Evolutionary conservation across 2,888 invertebrate species (phyloP).

Genomic region (Pterostichus niger): DNA sequence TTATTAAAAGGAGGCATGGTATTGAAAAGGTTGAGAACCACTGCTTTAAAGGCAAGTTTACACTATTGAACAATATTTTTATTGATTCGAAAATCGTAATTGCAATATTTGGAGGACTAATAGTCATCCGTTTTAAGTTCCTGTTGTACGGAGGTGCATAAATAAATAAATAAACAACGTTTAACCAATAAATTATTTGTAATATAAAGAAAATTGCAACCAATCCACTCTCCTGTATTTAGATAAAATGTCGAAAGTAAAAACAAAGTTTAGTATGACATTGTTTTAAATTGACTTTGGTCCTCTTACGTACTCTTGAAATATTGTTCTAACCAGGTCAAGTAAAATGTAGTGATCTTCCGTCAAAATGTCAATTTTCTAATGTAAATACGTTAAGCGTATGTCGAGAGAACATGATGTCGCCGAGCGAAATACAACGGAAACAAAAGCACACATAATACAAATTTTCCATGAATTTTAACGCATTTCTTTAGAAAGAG

Average conservation of each 20-base stretch:
- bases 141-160: too few relatives aligned
- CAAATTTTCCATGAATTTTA: constrained; percentile 44
- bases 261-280: constrained; percentile 21
- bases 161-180: too few relatives aligned
- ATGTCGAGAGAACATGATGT: constrained; percentile 4
- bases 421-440: neutral
- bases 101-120: too few relatives aligned
- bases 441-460: constrained; percentile 15
- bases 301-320: neutral
- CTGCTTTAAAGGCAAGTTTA: too few relatives aligned
- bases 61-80: too few relatives aligned
- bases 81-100: too few relatives aligned
- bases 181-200: too few relatives aligned
- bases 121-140: too few relatives aligned
- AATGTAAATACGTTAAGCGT: constrained; percentile 47
- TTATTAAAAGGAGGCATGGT: too few relatives aligned
- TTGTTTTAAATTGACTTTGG: constrained; percentile 24
- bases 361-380: constrained; percentile 52
- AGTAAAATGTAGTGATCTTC: constrained; percentile 37
- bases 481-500: constrained; percentile 4
- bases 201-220: too few relatives aligned
- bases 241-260: constrained; percentile 25
- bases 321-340: constrained; percentile 36
- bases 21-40: too few relatives aligned
- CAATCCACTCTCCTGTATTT: neutral